Conservation (phyloP, 2,113 vertebrate species). For the Leptosomus discolor region DNA sequence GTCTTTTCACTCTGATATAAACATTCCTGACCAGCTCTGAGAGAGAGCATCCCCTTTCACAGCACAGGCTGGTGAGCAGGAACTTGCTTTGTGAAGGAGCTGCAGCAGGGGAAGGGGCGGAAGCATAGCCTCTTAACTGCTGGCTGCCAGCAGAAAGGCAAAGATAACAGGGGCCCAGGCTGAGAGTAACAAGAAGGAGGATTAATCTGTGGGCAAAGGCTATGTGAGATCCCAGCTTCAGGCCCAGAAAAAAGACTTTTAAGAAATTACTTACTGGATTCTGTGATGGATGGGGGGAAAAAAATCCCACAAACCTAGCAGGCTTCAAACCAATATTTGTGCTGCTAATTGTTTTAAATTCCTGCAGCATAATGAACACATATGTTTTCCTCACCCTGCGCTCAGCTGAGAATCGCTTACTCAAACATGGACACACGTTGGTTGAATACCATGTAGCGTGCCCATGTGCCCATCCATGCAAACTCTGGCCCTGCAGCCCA, state of each 20-base stretch:
- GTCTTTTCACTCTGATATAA: not conserved
- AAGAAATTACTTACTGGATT: not conserved
- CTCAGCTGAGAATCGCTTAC: not conserved
- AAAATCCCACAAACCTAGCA: not conserved
- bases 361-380: accelerated
- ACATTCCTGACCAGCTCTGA: not conserved
- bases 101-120: not conserved
- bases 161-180: not conserved
- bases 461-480: accelerated
- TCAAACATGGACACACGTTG: accelerated
- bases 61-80: accelerated
- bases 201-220: not conserved
- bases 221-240: not conserved
- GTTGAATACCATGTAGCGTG: accelerated
- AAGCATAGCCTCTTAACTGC: not conserved
- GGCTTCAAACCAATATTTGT: not conserved
- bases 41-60: not conserved
- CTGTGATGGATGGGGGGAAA: not conserved
- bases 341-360: not conserved
- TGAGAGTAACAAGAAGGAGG: not conserved
- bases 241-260: not conserved
- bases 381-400: not conserved
- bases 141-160: not conserved
- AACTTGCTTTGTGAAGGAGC: not conserved
- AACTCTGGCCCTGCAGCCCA: not conserved